These are phyloP conservation scores for Hycleus cichorii DNA, from an alignment of 1,140 invertebrate genomes.

Conservation along the genomic window DNA sequence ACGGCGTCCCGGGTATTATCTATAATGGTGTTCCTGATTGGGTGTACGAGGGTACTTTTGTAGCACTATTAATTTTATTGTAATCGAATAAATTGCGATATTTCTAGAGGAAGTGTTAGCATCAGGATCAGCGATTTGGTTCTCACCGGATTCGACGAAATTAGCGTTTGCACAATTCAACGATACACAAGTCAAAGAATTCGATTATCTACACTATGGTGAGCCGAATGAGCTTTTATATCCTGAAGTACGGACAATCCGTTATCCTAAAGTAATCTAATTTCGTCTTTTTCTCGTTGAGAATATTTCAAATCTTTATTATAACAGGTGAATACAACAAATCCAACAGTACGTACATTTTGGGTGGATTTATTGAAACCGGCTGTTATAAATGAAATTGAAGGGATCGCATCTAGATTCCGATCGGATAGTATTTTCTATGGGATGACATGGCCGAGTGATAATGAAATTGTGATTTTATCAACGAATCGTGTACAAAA, in stretches of 20 bases:
- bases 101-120: constrained; percentile 18
- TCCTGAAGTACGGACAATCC: constrained; percentile 55
- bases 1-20: constrained; percentile 53
- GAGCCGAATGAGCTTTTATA: constrained; percentile 54
- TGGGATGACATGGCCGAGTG: constrained; percentile 66
- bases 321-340: neutral
- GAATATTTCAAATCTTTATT: neutral
- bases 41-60: constrained; percentile 59
- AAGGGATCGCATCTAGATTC: too few species aligned
- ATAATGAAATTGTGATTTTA: constrained; percentile 58
- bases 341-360: neutral
- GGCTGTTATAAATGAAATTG: neutral
- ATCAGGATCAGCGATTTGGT: constrained; percentile 25
- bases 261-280: constrained; percentile 74
- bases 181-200: constrained; percentile 22
- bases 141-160: constrained; percentile 15
- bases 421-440: constrained; percentile 49
- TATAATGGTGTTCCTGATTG: constrained; percentile 75
- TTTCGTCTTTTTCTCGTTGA: neutral
- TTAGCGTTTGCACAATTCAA: constrained; percentile 16
- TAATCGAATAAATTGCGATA: neutral
- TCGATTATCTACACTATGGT: constrained; percentile 46
- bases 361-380: neutral
- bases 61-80: neutral
- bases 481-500: constrained; percentile 84